Percentiles rank a stretch among this genome's conserved stretches.
phyloP scores from a whole-genome alignment of 2,888 invertebrate genomes.

The Eretmocerus hayati region DNA sequence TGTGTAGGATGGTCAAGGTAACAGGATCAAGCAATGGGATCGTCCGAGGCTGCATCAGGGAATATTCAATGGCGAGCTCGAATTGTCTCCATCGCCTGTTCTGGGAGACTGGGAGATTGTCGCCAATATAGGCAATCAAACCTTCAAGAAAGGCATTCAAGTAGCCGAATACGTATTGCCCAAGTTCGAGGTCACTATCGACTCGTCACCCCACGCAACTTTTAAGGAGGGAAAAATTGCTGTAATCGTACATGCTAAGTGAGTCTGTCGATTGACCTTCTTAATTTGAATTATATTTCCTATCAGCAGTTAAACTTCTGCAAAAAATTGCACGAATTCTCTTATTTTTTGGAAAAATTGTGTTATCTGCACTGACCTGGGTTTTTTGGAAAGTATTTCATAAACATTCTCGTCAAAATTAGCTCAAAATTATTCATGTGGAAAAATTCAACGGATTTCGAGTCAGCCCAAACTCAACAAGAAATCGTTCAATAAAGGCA shows the following conservation, averaged over 20 bases:
- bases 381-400: too few relatives aligned
- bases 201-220: slow-evolving; percentile 74
- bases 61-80: slow-evolving; percentile 68
- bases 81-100: slow-evolving; percentile 74
- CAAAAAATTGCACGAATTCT: too few relatives aligned
- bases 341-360: too few relatives aligned
- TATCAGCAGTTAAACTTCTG: too few relatives aligned
- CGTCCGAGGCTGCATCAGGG: slow-evolving; percentile 63
- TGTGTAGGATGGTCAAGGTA: slow-evolving; percentile 64
- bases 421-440: too few relatives aligned
- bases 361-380: too few relatives aligned
- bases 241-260: slow-evolving; percentile 78
- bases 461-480: too few relatives aligned
- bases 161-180: slow-evolving; percentile 90
- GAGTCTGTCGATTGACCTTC: slow-evolving; percentile 43
- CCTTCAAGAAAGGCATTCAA: slow-evolving; percentile 64
- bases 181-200: slow-evolving; percentile 83
- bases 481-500: too few relatives aligned
- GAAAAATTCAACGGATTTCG: too few relatives aligned
- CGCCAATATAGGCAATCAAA: slow-evolving; percentile 58
- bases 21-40: slow-evolving; percentile 76
- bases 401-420: too few relatives aligned
- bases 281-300: too few relatives aligned
- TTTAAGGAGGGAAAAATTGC: slow-evolving; percentile 72
- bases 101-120: slow-evolving; percentile 84